Conservation (phyloP, 2,797 vertebrate species). For the Neostethus bicornis region DNA sequence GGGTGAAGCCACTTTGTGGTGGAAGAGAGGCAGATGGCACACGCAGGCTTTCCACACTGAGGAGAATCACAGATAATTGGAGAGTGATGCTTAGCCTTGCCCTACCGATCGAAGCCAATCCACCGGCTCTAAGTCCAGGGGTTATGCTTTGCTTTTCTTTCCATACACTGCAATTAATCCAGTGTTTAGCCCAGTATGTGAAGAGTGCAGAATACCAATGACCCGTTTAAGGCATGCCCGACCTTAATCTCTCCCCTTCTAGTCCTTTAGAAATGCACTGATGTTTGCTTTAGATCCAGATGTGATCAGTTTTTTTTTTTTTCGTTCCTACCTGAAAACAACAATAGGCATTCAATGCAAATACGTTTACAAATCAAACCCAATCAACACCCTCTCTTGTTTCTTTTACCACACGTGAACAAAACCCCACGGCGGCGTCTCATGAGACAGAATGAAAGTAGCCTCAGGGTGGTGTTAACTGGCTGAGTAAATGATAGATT, state of each 20-base stretch:
- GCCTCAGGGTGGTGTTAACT: slow-evolving; percentile 74
- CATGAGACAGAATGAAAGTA: slow-evolving; percentile 58
- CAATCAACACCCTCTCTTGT: slow-evolving; percentile 22
- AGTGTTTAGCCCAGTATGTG: slow-evolving; percentile 69
- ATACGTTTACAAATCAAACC: slow-evolving; percentile 30
- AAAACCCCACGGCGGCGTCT: slow-evolving; percentile 49
- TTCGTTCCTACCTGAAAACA: slow-evolving; percentile 4
- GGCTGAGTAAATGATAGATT: slow-evolving; percentile 78
- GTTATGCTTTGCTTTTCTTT: slow-evolving; percentile 81
- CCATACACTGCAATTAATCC: slow-evolving; percentile 78
- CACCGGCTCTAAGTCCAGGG: slow-evolving; percentile 71
- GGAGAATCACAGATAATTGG: slow-evolving; percentile 78
- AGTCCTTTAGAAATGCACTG: slow-evolving; percentile 36
- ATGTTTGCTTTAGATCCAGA: slow-evolving; percentile 24
- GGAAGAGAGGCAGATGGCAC: slow-evolving; percentile 73
- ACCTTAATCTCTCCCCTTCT: slow-evolving; percentile 57
- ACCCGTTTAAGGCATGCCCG: slow-evolving; percentile 65
- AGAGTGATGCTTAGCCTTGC: slow-evolving; percentile 75
- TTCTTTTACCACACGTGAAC: slow-evolving; percentile 37
- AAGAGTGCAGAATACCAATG: slow-evolving; percentile 79
- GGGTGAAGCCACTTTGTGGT: slow-evolving; percentile 68
- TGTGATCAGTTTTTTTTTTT: neutral
- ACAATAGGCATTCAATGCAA: slow-evolving; percentile 28
- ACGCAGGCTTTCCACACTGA: slow-evolving; percentile 64
- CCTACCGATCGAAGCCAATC: slow-evolving; percentile 76